phyloP scores from a whole-genome alignment of 2,888 invertebrate genomes.

The Nemotelus nigrinus region DNA sequence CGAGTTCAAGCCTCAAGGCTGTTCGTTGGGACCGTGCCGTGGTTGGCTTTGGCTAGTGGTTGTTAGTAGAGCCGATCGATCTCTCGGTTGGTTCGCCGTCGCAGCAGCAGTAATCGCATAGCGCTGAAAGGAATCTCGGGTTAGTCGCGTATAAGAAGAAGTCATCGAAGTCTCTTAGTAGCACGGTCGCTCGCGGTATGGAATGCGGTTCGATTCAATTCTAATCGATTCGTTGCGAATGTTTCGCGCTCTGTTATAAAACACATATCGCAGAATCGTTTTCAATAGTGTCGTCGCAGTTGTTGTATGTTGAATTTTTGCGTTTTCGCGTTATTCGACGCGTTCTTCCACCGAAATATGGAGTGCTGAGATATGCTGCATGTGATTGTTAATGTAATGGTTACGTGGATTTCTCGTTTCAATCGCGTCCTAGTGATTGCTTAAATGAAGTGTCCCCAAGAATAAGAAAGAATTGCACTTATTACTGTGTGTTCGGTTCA shows the following conservation, averaged over 20 bases:
- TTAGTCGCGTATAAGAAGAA: conserved; percentile 20
- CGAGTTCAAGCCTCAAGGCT: conserved; percentile 12
- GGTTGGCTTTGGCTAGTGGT: neutral
- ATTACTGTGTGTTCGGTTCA: neutral
- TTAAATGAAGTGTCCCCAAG: conserved; percentile 30
- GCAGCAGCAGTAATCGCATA: neutral
- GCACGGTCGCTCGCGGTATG: conserved; percentile 22
- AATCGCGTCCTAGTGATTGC: conserved; percentile 1
- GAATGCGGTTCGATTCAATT: conserved; percentile 32
- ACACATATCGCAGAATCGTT: neutral
- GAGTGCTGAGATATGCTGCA: neutral
- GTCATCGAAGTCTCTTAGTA: conserved; percentile 7
- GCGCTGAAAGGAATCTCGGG: conserved; percentile 15
- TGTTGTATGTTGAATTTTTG: neutral
- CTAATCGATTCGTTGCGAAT: conserved; percentile 40
- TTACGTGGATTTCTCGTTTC: conserved; percentile 3
- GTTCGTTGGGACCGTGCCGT: neutral
- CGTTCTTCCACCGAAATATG: neutral
- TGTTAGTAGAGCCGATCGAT: conserved; percentile 2
- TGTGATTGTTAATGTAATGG: conserved; percentile 2
- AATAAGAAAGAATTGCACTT: conserved; percentile 10
- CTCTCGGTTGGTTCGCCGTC: neutral
- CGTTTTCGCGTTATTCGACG: conserved; percentile 8
- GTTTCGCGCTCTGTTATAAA: conserved; percentile 19
- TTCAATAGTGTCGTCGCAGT: neutral